Evolutionary conservation across 2,797 vertebrate genomes (phyloP), one percentile per base, ranked within the genome.

Genomic region (Xiphorhynchus erythropygius): DNA sequence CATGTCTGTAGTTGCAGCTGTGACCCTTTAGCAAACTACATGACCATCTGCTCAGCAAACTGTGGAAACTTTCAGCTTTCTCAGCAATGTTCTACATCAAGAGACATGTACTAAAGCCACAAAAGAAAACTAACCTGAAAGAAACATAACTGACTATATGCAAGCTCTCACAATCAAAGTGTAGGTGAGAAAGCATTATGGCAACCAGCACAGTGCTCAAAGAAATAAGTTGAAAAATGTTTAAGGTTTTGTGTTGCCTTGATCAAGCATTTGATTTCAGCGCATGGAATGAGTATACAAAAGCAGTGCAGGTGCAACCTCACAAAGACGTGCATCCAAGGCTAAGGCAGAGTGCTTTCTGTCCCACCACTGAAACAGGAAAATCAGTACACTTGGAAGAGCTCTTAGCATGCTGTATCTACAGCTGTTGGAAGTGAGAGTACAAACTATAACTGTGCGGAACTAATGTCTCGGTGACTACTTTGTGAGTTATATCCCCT

Each of bases 71-170:
- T 55, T 81, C 41, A 84, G 53, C 23, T 49, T 80, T 62, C 59
- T 80, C 62, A 74, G 59, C 52, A 76, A 67, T 76, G 46, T 32
- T 52, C 27, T 60, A 27, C 21, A 44, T 44, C 9, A 37, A 53
- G 33, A 84, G 39, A 75, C 32, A 60, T 0, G 0, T 8, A 16
- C 25, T 56, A 10, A 41, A 52, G 9, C 17, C 62, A 64, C 64
- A 35, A 77, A 16, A 90, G 59, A 16, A 90, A 67, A 11, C 30
- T 27, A 83, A 42, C 42, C 50, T 50, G 39, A 32, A 62, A 55
- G 25, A 76, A 89, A 64, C 10, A 33, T 5, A 87, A 69, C 42
- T 39, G 27, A 46, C 59, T 91, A 18, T 11, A 87, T 35, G 17
- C n/a, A 49, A 79, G 8, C 52, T 79, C 28, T 82, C 37, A 41